Conservation (phyloP, 2,113 vertebrate species). For the Hemibagrus wyckioides region DNA sequence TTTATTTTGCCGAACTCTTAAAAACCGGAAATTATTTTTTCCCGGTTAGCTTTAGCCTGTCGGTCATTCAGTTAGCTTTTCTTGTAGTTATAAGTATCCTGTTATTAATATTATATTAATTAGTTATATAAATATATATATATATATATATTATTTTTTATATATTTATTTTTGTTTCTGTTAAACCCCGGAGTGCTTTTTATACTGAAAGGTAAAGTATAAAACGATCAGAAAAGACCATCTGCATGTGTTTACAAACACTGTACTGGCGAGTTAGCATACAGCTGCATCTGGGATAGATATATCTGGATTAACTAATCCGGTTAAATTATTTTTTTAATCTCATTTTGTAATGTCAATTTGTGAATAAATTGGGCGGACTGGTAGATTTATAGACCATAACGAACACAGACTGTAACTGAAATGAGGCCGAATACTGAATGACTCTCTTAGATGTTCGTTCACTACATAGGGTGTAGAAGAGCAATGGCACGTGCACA, state of each 20-base stretch:
- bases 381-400: background rate
- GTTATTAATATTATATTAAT: background rate
- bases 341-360: background rate
- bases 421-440: background rate
- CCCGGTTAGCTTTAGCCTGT: background rate
- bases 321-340: background rate
- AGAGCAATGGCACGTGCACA: background rate
- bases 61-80: no score
- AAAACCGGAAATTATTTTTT: conserved; percentile 8
- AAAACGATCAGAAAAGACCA: background rate
- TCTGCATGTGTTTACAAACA: background rate
- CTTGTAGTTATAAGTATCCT: background rate
- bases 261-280: background rate
- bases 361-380: background rate
- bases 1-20: conserved; percentile 21
- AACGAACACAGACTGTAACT: background rate
- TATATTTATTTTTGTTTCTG: background rate
- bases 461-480: background rate
- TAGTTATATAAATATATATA: background rate
- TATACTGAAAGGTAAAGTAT: background rate
- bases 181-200: background rate
- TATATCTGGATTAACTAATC: background rate
- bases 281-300: background rate
- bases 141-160: background rate
- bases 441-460: background rate